Percentiles rank a stretch among this genome's conserved stretches.
Evolutionary conservation across 92 coral and sea anemone genomes (phyloP).

Genomic region (Parazoanthus darwini): DNA sequence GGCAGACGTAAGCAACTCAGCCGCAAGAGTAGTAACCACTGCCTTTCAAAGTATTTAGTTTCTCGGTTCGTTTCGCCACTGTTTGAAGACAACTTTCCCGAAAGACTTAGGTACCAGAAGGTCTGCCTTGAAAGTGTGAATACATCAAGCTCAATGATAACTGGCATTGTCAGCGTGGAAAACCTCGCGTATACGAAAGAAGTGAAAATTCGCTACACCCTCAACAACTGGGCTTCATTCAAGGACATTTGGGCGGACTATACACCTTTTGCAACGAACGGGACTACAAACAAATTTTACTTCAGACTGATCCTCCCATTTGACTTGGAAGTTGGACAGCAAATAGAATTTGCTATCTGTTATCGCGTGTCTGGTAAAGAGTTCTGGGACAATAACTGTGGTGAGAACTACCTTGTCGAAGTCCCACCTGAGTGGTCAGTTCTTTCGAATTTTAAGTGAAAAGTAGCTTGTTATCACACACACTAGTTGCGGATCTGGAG

Average conservation of each 20-base stretch:
- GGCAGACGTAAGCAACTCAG: background rate
- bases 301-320: slow-evolving; percentile 41
- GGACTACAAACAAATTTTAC: slow-evolving; percentile 29
- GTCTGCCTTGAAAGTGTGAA: slow-evolving; percentile 50
- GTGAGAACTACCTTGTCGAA: slow-evolving; percentile 46
- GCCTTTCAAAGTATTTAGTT: slow-evolving; percentile 31
- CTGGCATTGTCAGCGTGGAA: slow-evolving; percentile 34
- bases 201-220: slow-evolving; percentile 41
- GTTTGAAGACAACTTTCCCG: slow-evolving; percentile 11
- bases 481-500: too few relatives aligned
- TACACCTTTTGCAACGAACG: slow-evolving; percentile 19
- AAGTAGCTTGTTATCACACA: too few relatives aligned
- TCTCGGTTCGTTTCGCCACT: slow-evolving; percentile 42
- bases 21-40: background rate
- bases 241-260: slow-evolving; percentile 12
- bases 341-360: slow-evolving; percentile 50
- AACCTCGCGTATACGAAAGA: slow-evolving; percentile 45
- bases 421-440: background rate
- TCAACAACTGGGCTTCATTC: slow-evolving; percentile 38
- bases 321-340: slow-evolving; percentile 17
- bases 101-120: slow-evolving; percentile 23
- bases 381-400: slow-evolving; percentile 52
- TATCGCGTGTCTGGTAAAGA: slow-evolving; percentile 38
- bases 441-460: too few relatives aligned
- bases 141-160: slow-evolving; percentile 45